These are phyloP conservation scores for Ictalurus punctatus DNA, from an alignment of 2,113 vertebrate genomes.

Conservation along the genomic window DNA sequence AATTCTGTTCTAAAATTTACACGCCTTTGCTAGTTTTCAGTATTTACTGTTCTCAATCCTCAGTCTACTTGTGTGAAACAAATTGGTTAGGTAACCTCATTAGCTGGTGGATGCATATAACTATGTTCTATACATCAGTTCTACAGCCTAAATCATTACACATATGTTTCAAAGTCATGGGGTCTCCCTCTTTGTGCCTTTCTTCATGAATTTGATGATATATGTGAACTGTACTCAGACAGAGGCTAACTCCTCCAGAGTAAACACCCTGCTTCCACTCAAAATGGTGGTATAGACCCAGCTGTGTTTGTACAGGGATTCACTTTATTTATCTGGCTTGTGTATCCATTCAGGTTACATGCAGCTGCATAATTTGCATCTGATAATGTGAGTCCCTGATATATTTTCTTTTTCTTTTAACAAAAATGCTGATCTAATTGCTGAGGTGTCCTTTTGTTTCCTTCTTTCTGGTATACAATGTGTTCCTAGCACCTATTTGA, in stretches of 20 bases:
- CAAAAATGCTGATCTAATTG: not conserved
- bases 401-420: not conserved
- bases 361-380: slow-evolving; percentile 10
- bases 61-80: not conserved
- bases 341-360: not conserved
- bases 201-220: not conserved
- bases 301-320: slow-evolving; percentile 50
- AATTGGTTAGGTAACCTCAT: not conserved
- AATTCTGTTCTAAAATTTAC: not conserved
- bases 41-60: not conserved
- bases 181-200: not conserved
- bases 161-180: not conserved
- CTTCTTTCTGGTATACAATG: not conserved
- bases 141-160: not conserved
- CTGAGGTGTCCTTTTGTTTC: not conserved
- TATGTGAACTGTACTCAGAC: not conserved
- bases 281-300: slow-evolving; percentile 22
- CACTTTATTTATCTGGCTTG: not conserved
- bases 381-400: not conserved
- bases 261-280: not conserved
- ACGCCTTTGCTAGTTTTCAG: not conserved
- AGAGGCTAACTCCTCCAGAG: slow-evolving; percentile 2
- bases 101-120: not conserved
- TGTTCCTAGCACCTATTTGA: not conserved
- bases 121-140: not conserved